phyloP scores from a whole-genome alignment of 2,888 invertebrate species.

The Spilosoma lubricipeda region DNA sequence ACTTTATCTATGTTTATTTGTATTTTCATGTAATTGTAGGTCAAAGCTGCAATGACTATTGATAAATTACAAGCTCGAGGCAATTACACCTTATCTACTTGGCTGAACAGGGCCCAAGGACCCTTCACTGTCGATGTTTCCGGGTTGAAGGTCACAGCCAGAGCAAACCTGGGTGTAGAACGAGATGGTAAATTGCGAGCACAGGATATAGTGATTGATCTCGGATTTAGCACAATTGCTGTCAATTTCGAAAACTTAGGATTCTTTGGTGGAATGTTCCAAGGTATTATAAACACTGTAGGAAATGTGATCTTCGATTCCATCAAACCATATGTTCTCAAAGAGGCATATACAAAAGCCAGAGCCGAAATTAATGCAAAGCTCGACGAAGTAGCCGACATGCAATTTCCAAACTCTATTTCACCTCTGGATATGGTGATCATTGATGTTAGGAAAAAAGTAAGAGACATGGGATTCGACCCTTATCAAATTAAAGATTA shows the following conservation, averaged over 20 bases:
- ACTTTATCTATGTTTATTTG: no score
- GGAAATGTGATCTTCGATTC: constrained; percentile 94
- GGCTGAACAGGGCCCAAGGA: constrained; percentile 89
- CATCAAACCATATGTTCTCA: constrained; percentile 93
- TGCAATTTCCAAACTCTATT: constrained; percentile 93
- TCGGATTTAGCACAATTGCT: constrained; percentile 90
- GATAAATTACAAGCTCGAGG: constrained; percentile 90
- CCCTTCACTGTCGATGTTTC: constrained; percentile 92
- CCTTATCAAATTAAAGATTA: constrained; percentile 91
- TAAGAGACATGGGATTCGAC: constrained; percentile 89
- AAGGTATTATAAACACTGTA: constrained; percentile 92
- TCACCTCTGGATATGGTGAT: constrained; percentile 94
- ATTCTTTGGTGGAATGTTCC: constrained; percentile 89
- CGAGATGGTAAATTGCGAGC: constrained; percentile 91
- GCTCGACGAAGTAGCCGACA: constrained; percentile 89
- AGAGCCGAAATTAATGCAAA: constrained; percentile 91
- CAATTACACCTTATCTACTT: constrained; percentile 90
- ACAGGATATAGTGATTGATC: constrained; percentile 92
- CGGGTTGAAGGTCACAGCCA: constrained; percentile 89
- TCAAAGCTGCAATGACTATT: constrained; percentile 90
- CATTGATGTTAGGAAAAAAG: constrained; percentile 90
- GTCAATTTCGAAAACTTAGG: constrained; percentile 95
- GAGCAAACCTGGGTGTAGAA: constrained; percentile 90
- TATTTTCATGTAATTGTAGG: constrained; percentile 78
- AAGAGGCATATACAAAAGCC: constrained; percentile 91